phyloP scores from a whole-genome alignment of 2,113 vertebrate genomes.

The Syngnathoides biaculeatus region DNA sequence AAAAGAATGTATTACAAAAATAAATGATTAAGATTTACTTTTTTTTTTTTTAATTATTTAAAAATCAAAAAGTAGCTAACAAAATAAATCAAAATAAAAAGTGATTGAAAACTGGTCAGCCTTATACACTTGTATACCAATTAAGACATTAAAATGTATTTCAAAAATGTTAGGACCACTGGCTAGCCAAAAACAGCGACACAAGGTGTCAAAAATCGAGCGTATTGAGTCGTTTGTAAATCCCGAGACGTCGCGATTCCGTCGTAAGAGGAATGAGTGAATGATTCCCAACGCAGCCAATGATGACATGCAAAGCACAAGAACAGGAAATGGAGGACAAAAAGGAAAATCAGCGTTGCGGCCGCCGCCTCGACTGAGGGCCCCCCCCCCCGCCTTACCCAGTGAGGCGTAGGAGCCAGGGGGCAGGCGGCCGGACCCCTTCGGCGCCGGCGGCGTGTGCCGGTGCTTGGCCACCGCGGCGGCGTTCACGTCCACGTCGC shows the following conservation, averaged over 20 bases:
- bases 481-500: conserved; percentile 93
- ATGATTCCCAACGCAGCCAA: conserved; percentile 26
- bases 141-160: not conserved
- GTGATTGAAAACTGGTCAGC: too few relatives aligned
- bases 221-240: not conserved
- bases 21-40: too few relatives aligned
- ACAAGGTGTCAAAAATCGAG: not conserved
- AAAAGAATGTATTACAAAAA: too few relatives aligned
- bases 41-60: too few relatives aligned
- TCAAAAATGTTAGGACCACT: not conserved
- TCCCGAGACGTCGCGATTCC: not conserved
- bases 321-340: conserved; percentile 26
- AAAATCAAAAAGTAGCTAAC: too few relatives aligned
- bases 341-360: conserved; percentile 5
- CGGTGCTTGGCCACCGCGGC: conserved; percentile 87
- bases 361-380: conserved; percentile 24
- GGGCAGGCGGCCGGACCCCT: conserved; percentile 73
- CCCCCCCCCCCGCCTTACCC: conserved; percentile 81
- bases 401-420: conserved; percentile 87
- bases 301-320: conserved; percentile 37
- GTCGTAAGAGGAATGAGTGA: not conserved
- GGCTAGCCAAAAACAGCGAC: not conserved
- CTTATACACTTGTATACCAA: too few relatives aligned
- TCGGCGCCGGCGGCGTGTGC: conserved; percentile 74
- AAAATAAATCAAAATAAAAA: too few relatives aligned